Base-by-base conservation (phyloP, 2,113 vertebrate species). In the Gallinago media region DNA sequence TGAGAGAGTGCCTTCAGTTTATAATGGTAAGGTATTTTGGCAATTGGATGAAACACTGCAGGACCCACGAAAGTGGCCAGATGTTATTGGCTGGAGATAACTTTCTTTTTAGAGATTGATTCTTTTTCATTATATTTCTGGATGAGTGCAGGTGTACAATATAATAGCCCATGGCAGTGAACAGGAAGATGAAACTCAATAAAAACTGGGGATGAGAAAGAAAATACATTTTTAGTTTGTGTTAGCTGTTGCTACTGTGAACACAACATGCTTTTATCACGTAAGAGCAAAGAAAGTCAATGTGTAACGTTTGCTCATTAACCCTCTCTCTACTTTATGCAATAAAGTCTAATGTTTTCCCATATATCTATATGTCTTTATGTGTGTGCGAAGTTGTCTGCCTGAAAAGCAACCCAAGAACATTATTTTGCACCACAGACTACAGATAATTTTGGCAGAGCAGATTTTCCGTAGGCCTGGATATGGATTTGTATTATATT, bases 131-230 rank as follows among this genome's bases (percentile, higher is more conserved):
- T 95, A 74, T 38, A 85, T 91, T 96, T 92, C 96, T 96, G 96
- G 94, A 85, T 97, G 96, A 95, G 91, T 89, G 92, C 87, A 95
- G 92, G 95, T 96, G 92, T 95, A 70, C 66, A 74, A 87, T 95
- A 95, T 94, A 96, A 96, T 79, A 96, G 95, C 96, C 92, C 67
- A n/a, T 82, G 87, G 96, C 94, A 95, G 84, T 71, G 89, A 92
- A 95, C 85, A 83, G 82, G 66, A 95, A 96, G 92, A 96, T 92
- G 95, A 97, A 97, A 97, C 92, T 94, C 96, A 97, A 96, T 97
- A 94, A 97, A 94, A 96, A 84, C 94, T 74, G 78, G 44, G 55
- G 93, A 92, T 95, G 81, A 93, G 94, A 97, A 93, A 95, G 90
- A 96, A 96, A 96, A 95, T 94, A 96, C 94, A 92, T 95, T 96